Evolutionary conservation across 2,888 invertebrate genomes (phyloP).

Genomic region (Brachypalpus laphriformis): DNA sequence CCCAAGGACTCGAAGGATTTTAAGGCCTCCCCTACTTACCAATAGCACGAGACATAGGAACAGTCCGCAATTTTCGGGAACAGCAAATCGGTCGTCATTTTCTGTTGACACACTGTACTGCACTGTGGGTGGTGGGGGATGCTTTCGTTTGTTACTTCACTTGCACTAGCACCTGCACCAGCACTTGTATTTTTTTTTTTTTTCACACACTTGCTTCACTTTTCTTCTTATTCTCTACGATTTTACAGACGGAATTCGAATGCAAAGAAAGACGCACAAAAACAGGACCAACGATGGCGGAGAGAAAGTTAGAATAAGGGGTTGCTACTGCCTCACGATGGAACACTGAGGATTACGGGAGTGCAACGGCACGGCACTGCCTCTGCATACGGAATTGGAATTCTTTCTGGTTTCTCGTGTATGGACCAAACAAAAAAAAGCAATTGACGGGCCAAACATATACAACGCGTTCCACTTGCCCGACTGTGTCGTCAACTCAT

Average conservation of each 20-base stretch:
- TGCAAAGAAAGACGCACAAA: neutral
- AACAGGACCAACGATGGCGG: neutral
- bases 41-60: slow-evolving; percentile 93
- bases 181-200: slow-evolving; percentile 21
- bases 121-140: slow-evolving; percentile 68
- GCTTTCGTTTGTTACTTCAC: slow-evolving; percentile 52
- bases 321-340: neutral
- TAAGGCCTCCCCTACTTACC: slow-evolving; percentile 87
- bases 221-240: neutral
- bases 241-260: slow-evolving; percentile 3
- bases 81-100: slow-evolving; percentile 83
- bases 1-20: neutral
- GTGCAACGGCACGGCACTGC: slow-evolving; percentile 44
- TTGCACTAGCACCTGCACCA: slow-evolving; percentile 48
- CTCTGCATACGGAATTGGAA: slow-evolving; percentile 30
- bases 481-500: slow-evolving; percentile 60
- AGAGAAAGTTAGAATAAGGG: slow-evolving; percentile 8
- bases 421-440: slow-evolving; percentile 2
- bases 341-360: slow-evolving; percentile 38
- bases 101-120: slow-evolving; percentile 72
- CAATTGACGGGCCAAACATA: slow-evolving; percentile 3
- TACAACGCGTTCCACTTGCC: slow-evolving; percentile 22
- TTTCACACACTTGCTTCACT: slow-evolving; percentile 15
- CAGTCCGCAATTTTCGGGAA: slow-evolving; percentile 91
- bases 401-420: neutral